Conservation (phyloP, 2,888 invertebrate species). For the Cordilura impudica region DNA sequence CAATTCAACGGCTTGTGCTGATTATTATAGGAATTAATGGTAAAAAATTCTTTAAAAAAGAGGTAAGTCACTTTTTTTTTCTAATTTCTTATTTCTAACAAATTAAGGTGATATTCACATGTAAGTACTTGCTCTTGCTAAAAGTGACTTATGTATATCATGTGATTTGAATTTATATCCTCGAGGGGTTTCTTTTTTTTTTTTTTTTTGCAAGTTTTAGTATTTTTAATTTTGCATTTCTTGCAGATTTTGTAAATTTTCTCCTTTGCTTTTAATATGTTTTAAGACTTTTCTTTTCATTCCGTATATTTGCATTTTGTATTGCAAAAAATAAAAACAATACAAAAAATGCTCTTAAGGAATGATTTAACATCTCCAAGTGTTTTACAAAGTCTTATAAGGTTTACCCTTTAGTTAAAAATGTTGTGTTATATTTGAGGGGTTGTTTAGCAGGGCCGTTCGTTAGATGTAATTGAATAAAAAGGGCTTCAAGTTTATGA, state of each 20-base stretch:
- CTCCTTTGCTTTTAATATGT: background rate
- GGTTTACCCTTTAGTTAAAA: conserved; percentile 50
- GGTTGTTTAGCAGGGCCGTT: conserved; percentile 31
- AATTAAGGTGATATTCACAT: conserved; percentile 46
- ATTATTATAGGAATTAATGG: background rate
- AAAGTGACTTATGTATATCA: background rate
- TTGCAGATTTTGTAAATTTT: background rate
- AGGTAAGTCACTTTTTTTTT: background rate
- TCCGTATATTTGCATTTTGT: conserved; percentile 48
- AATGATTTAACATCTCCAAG: conserved; percentile 58
- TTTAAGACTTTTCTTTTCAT: background rate
- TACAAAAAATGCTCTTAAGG: conserved; percentile 54
- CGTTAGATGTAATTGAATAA: too few species aligned
- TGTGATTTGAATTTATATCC: conserved; percentile 1
- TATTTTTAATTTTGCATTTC: background rate
- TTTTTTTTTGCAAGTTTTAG: background rate
- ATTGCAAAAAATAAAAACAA: conserved; percentile 16
- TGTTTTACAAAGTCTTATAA: conserved; percentile 58
- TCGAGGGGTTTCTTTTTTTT: background rate
- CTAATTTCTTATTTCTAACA: conserved; percentile 29
- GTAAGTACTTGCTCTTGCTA: background rate
- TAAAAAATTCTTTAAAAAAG: background rate
- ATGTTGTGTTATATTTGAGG: conserved; percentile 70
- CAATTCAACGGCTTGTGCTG: conserved; percentile 68
- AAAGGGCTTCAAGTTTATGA: too few species aligned